Conservation (phyloP, 1,140 invertebrate genomes). For the Eciton burchellii region DNA sequence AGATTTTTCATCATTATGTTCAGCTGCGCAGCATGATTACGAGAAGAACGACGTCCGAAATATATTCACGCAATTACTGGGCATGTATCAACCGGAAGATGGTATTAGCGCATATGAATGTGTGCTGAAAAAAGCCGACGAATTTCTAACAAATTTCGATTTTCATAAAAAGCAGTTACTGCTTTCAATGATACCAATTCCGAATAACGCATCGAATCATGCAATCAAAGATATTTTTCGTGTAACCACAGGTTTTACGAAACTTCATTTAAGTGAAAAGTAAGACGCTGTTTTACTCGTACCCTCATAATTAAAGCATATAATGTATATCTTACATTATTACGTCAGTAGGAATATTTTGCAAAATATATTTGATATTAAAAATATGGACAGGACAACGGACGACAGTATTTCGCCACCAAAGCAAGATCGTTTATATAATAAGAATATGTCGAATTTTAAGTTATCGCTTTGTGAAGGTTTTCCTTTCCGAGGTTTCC, state of each 20-base stretch:
- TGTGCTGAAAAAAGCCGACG: slow-evolving; percentile 74
- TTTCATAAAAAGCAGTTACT: slow-evolving; percentile 71
- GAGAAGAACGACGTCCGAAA: slow-evolving; percentile 75
- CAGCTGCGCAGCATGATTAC: slow-evolving; percentile 71
- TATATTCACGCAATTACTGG: slow-evolving; percentile 76
- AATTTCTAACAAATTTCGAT: slow-evolving; percentile 76
- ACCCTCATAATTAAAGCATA: no score
- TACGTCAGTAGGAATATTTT: background rate
- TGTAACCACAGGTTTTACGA: slow-evolving; percentile 72
- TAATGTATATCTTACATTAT: slow-evolving; percentile 3
- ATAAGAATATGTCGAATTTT: background rate
- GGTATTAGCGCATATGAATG: slow-evolving; percentile 77
- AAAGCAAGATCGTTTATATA: background rate
- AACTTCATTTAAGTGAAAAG: slow-evolving; percentile 44
- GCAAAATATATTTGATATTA: background rate
- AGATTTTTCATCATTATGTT: slow-evolving; percentile 75
- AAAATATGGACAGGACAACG: background rate
- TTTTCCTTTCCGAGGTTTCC: slow-evolving; percentile 69
- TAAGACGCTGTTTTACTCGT: background rate
- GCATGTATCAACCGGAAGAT: slow-evolving; percentile 79
- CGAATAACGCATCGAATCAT: slow-evolving; percentile 72
- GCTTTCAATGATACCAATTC: slow-evolving; percentile 78
- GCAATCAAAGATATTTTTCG: slow-evolving; percentile 75
- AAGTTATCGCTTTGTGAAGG: slow-evolving; percentile 24
- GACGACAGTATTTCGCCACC: background rate